A percentile compares a stretch with the other conserved stretches of the same genome.
These are phyloP conservation scores for Ahaetulla prasina DNA, from an alignment of 2,113 vertebrate species.

Conservation along the genomic window DNA sequence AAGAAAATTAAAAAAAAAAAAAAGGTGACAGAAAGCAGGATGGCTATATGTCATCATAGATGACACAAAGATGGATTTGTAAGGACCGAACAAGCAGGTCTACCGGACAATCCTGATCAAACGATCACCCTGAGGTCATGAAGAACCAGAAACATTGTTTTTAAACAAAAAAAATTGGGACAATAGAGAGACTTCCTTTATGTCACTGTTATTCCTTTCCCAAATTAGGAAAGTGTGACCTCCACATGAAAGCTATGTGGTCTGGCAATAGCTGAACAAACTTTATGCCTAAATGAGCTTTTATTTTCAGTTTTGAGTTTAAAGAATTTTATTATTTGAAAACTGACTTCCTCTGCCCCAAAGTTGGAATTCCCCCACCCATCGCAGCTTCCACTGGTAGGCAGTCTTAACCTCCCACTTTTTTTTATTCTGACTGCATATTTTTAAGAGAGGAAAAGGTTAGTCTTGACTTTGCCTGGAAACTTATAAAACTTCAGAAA, in stretches of 20 bases:
- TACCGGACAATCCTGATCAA: background rate
- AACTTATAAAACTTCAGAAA: background rate
- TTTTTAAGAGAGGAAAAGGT: background rate
- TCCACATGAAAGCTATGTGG: background rate
- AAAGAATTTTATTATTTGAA: background rate
- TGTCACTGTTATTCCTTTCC: background rate
- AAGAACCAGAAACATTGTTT: background rate
- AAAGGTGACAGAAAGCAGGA: background rate
- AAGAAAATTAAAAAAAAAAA: background rate
- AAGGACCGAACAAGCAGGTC: background rate
- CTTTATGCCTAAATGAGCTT: background rate
- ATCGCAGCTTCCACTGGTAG: background rate
- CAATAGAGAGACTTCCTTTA: background rate
- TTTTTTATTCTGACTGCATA: background rate
- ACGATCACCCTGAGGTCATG: background rate
- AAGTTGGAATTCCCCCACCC: background rate
- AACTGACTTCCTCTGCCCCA: background rate
- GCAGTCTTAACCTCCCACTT: background rate
- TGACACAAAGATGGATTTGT: background rate
- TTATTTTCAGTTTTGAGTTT: background rate
- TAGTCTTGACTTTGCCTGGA: background rate
- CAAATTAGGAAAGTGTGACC: background rate
- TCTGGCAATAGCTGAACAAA: background rate
- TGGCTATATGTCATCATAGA: background rate
- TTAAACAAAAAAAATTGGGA: background rate